Evolutionary conservation across 1,140 invertebrate genomes (phyloP).

Genomic region (Spodoptera frugiperda): DNA sequence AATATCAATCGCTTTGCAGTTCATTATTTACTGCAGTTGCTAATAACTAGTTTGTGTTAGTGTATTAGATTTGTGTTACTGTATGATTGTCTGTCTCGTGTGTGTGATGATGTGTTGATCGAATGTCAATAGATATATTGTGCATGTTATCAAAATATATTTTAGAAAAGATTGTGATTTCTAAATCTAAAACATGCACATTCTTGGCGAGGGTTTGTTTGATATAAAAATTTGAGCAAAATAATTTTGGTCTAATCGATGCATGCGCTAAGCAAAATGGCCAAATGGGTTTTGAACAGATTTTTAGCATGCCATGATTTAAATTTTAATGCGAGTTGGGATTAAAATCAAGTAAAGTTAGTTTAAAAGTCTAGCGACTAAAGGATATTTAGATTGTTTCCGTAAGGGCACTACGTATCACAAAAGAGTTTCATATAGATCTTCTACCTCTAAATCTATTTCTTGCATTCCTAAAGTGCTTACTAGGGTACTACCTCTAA

Average conservation of each 20-base stretch:
- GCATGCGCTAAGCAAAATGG: constrained; percentile 67
- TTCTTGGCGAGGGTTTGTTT: constrained; percentile 15
- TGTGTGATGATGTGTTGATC: constrained; percentile 45
- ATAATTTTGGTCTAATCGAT: constrained; percentile 10
- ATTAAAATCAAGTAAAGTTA: background rate
- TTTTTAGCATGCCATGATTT: constrained; percentile 49
- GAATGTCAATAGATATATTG: constrained; percentile 8
- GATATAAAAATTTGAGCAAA: constrained; percentile 15
- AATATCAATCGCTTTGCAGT: constrained; percentile 85
- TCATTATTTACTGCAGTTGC: constrained; percentile 71
- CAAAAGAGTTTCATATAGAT: background rate
- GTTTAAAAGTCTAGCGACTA: constrained; percentile 31
- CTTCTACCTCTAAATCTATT: constrained; percentile 17
- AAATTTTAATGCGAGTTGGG: background rate
- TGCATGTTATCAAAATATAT: constrained; percentile 14
- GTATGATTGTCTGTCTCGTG: constrained; percentile 40
- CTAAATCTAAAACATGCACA: constrained; percentile 46
- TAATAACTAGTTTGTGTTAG: constrained; percentile 63
- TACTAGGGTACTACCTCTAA: constrained; percentile 61
- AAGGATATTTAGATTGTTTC: constrained; percentile 1
- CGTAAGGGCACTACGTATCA: background rate
- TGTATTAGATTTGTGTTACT: constrained; percentile 58
- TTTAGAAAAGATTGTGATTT: constrained; percentile 21
- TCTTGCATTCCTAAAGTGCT: constrained; percentile 57
- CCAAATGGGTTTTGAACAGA: constrained; percentile 52